phyloP scores from a whole-genome alignment of 2,888 invertebrate genomes.

The Thumatha senex region DNA sequence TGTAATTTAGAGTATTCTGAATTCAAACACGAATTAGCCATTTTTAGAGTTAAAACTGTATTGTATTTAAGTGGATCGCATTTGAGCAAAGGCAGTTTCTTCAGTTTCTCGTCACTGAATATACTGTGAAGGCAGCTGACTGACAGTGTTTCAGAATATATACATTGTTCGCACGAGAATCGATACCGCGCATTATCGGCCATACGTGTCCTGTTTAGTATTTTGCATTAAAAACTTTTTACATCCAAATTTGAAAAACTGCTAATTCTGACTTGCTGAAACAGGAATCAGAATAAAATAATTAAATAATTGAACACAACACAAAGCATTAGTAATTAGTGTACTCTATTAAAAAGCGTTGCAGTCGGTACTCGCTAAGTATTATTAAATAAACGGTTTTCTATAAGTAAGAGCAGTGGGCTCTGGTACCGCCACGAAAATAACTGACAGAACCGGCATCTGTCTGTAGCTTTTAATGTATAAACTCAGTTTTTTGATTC shows the following conservation, averaged over 20 bases:
- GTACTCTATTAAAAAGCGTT: too few species aligned
- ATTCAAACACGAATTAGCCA: constrained; percentile 54
- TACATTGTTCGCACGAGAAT: not conserved
- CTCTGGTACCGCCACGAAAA: too few species aligned
- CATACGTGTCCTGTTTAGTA: too few species aligned
- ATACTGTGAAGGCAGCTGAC: constrained; percentile 44
- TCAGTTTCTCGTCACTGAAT: constrained; percentile 50
- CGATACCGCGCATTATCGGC: too few species aligned
- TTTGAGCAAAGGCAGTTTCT: constrained; percentile 31
- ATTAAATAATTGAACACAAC: too few species aligned
- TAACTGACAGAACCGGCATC: too few species aligned
- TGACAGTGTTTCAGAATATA: constrained; percentile 10
- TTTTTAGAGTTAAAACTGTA: constrained; percentile 65
- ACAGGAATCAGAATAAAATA: constrained; percentile 37
- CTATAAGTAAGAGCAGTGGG: too few species aligned
- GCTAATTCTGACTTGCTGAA: constrained; percentile 30
- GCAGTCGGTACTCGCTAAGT: too few species aligned
- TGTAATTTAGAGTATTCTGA: constrained; percentile 58
- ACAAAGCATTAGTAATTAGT: too few species aligned
- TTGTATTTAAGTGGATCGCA: constrained; percentile 55
- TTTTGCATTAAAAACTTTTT: constrained; percentile 2
- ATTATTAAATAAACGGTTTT: too few species aligned
- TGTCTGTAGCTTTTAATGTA: too few species aligned
- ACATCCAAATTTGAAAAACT: constrained; percentile 25
- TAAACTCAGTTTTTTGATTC: too few species aligned